Evolutionary conservation across 2,888 invertebrate species (phyloP), one percentile per base, ranked within the genome.

Genomic region (Pristionchus maxplancki): DNA sequence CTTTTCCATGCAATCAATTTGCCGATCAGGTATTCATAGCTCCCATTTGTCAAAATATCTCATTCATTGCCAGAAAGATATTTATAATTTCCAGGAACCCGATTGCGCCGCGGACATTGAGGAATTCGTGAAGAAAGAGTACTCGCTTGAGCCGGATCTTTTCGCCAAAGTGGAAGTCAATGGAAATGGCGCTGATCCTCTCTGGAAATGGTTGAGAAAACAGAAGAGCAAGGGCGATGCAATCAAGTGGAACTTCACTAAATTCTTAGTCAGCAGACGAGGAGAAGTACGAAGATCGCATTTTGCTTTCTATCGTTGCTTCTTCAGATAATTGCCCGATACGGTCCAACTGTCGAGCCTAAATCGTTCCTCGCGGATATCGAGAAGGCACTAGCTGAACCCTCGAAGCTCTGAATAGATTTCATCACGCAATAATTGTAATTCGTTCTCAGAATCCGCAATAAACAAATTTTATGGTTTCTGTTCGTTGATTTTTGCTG

Each of bases 181-280:
- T 93, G 97, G 97, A 0, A 96, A 96, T 5, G 95, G 96, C 89
- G 96, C 97, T 1, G 96, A 96, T 94, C 97, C 97, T 0, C 94
- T 97, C 34, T 97, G 96, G 95, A 95, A 96, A 83, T 97, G 96
- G 92, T 95, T 97, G 90, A 97, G 97, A 94, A 93, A 95, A 85
- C 96, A 96, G 91, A 95, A 96, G 94, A 96, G 88, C 44, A 83
- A 50, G 58, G 37, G 58, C 67, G 94, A 94, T 82, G 92, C 96
- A 90, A 97, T 97, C 92, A 97, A 97, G 94, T 97, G 97, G 97
- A 97, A 97, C 95, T 97, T 97, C 94, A 96, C 97, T 0, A 97
- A 97, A 95, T 97, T 97, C 95, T 96, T 97, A 58, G 95, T 97
- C 44, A 96, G 97, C 94, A 88, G 92, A 62, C 89, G 93, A 44